Base-by-base conservation (phyloP, 2,888 invertebrate species). In the Stenodera caucasica region DNA sequence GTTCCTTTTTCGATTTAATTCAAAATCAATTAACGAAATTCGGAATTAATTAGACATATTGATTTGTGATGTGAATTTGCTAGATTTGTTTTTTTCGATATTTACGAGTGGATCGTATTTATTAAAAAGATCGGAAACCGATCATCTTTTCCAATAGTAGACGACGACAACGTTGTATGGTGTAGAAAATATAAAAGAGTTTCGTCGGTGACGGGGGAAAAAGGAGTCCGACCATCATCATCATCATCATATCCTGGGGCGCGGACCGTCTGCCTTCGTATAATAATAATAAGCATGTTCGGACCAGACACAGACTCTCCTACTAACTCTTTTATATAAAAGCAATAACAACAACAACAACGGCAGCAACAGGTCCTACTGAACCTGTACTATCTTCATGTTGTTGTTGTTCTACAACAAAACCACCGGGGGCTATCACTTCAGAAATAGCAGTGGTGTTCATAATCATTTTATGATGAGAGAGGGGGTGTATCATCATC, bases 201-300 rank as follows among this genome's bases (percentile, higher is more conserved):
- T 57, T 57, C 54, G 57, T 57, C 63, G 65, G 65, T 63, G 66
- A 61, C 62, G n/a, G 63, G 58, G 60, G 67, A 65, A 69, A 64
- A 67, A 68, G 67, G 64, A 56, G 53, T 62, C 32, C 29, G 30
- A 32, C 53, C 32, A 33, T 33, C 32, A 32, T 33, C 53, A 59
- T 59, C 59, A 63, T 59, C 62, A 62, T 68, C 69, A 66, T 69
- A 70, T 70, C 73, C 73, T 61, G 67, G 67, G 73, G 73, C 73
- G 68, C 68, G 70, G 71, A 70, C 69, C 71, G 73, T 73, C 73
- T 73, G 72, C 68, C 15, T 40, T 66, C 57, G 61, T 40, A 66
- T 71, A 71, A 64, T 57, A 35, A 53, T 35, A 53, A 67, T 70
- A 72, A 70, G 73, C 71, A 72, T 68, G 70, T 73, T 70, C 67